A percentile compares a stretch with the other conserved stretches of the same genome.
Conservation (phyloP, 2,888 invertebrate species). For the Lithophane leautieri region DNA sequence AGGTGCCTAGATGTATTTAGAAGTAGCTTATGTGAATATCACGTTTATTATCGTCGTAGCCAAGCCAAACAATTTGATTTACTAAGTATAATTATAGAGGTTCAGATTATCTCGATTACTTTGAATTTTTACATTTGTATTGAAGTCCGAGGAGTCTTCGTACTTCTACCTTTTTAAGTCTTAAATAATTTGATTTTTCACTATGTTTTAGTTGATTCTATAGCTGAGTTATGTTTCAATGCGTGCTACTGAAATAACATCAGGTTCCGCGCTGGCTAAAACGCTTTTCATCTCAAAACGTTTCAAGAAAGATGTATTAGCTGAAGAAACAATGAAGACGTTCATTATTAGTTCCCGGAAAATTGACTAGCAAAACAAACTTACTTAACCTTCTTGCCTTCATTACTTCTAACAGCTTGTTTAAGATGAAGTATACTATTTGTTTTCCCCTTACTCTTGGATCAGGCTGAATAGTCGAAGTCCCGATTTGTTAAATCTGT, state of each 20-base stretch:
- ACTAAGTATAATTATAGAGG: background rate
- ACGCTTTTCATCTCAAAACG: background rate
- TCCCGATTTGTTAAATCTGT: conserved; percentile 59
- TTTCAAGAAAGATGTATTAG: conserved; percentile 7
- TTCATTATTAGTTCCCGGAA: conserved; percentile 15
- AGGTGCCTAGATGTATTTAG: background rate
- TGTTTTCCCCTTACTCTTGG: conserved; percentile 15
- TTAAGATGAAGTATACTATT: conserved; percentile 23
- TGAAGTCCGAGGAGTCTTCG: background rate
- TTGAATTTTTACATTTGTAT: background rate
- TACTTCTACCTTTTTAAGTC: background rate
- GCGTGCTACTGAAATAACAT: background rate
- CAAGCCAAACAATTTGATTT: background rate
- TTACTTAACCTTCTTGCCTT: conserved; percentile 3
- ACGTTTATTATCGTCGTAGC: background rate
- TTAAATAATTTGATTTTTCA: background rate
- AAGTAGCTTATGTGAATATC: background rate
- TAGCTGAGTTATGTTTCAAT: background rate
- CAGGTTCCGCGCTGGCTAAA: background rate
- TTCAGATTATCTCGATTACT: background rate
- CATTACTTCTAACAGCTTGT: conserved; percentile 35
- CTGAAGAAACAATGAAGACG: conserved; percentile 23
- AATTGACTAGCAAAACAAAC: conserved; percentile 14
- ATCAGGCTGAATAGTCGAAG: conserved; percentile 32
- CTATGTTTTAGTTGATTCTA: background rate